Evolutionary conservation across 2,888 invertebrate species (phyloP).

Genomic region (Adelphocoris suturalis): DNA sequence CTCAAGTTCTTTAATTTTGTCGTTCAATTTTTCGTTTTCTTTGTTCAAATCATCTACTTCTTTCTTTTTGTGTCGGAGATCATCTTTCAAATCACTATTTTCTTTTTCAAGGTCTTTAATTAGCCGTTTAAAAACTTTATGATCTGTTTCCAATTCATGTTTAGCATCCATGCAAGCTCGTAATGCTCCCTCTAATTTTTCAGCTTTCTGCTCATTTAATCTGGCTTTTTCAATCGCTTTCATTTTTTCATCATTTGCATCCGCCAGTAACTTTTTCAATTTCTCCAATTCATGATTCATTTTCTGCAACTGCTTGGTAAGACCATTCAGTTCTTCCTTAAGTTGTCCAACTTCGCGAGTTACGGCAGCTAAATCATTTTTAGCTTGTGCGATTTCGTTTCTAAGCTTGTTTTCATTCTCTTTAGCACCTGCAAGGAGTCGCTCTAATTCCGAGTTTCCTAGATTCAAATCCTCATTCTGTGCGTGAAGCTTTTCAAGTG

Average conservation of each 20-base stretch:
- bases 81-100: background rate
- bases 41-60: slow-evolving; percentile 28
- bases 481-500: slow-evolving; percentile 7
- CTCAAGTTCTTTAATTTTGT: background rate
- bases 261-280: slow-evolving; percentile 29
- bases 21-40: slow-evolving; percentile 45
- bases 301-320: slow-evolving; percentile 50
- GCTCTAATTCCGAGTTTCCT: background rate
- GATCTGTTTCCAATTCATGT: slow-evolving; percentile 57
- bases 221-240: slow-evolving; percentile 58
- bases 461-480: background rate
- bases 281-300: slow-evolving; percentile 58
- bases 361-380: slow-evolving; percentile 45
- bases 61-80: background rate
- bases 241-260: slow-evolving; percentile 64
- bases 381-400: background rate
- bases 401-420: slow-evolving; percentile 37
- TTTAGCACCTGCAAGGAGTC: background rate
- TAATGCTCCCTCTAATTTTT: slow-evolving; percentile 56
- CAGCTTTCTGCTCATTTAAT: background rate
- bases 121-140: slow-evolving; percentile 9
- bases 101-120: slow-evolving; percentile 26
- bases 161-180: slow-evolving; percentile 26
- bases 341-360: slow-evolving; percentile 57
- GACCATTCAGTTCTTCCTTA: slow-evolving; percentile 20